Evolutionary conservation across 2,888 invertebrate species (phyloP), one percentile per base, ranked within the genome.

Genomic region (Phymatocera aterrima): DNA sequence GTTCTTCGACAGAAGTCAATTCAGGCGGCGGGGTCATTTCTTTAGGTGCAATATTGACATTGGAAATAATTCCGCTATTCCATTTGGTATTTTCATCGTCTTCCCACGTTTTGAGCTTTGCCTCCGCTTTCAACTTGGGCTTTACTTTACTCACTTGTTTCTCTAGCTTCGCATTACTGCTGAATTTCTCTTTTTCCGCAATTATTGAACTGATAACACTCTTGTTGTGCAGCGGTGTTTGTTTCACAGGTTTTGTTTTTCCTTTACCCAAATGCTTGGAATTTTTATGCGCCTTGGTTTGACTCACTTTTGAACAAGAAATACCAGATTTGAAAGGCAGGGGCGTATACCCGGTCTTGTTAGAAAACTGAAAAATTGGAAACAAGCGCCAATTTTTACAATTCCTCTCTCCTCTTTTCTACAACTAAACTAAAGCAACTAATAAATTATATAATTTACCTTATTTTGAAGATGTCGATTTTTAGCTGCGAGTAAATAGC

Each of bases 71-170:
- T n/a, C n/a, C n/a, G n/a, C n/a, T n/a, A 24, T 80, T 82, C 80
- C 87, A 87, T 43, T 84, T 85, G 79, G 92, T 92, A 61, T 92
- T 91, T 81, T 93, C 93, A 79, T 94, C 94, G 40, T 92, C 91
- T 57, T 92, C 91, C 34, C 93, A 93, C 2, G 91, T 89, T 88
- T 94, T 95, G 21, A 94, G 82, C 80, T 94, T 94, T 0, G 94
- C 93, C 86, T 95, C 95, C 0, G 95, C 95, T 90, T 94, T 95
- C 65, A 95, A 87, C 88, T 95, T 95, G 0, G 95, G 95, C 79
- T 94, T 93, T 31, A 95, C 94, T 91, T 95, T 95, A 82, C 93
- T 93, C 2, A 92, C 92, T 77, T 88, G 87, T 54, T 87, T 88
- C 43, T 88, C 88, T 48, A 87, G 60, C 77, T 86, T 88, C 6